Conservation (phyloP, 2,797 vertebrate species). For the Sebastes cheni region DNA sequence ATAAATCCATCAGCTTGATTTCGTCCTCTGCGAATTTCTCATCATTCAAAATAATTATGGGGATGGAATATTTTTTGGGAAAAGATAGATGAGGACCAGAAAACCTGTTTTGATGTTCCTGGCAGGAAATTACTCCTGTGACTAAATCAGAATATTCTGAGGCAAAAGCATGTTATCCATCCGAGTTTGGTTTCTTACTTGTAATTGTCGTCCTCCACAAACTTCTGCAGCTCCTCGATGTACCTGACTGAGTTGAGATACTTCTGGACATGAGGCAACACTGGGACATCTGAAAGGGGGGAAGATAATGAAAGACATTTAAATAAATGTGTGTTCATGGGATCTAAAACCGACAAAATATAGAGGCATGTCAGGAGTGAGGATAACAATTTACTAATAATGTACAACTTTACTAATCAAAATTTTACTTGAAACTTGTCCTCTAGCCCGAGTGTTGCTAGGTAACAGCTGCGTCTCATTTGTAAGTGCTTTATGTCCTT, state of each 20-base stretch:
- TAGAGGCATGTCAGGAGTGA: not conserved
- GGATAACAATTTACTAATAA: not conserved
- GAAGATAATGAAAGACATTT: not conserved
- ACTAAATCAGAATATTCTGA: not conserved
- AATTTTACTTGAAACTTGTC: not conserved
- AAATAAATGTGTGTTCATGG: not conserved
- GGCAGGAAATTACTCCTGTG: not conserved
- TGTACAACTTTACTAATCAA: not conserved
- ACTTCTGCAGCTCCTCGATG: constrained; percentile 99
- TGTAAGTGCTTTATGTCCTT: not conserved
- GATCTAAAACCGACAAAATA: not conserved
- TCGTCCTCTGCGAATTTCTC: not conserved
- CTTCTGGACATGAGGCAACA: constrained; percentile 97
- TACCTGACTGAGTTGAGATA: constrained; percentile 98
- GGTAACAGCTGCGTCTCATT: not conserved
- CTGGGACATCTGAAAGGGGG: constrained; percentile 86
- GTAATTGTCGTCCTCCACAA: constrained; percentile 99
- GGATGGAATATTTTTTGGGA: not conserved
- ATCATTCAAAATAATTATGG: not conserved
- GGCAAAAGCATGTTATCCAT: not conserved
- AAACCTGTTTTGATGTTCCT: not conserved
- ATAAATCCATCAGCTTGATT: not conserved
- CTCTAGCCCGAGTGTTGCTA: not conserved
- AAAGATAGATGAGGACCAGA: not conserved
- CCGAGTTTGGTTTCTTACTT: constrained; percentile 84